Evolutionary conservation across 1,140 invertebrate genomes (phyloP).

Genomic region (Drosophila novamexicana): DNA sequence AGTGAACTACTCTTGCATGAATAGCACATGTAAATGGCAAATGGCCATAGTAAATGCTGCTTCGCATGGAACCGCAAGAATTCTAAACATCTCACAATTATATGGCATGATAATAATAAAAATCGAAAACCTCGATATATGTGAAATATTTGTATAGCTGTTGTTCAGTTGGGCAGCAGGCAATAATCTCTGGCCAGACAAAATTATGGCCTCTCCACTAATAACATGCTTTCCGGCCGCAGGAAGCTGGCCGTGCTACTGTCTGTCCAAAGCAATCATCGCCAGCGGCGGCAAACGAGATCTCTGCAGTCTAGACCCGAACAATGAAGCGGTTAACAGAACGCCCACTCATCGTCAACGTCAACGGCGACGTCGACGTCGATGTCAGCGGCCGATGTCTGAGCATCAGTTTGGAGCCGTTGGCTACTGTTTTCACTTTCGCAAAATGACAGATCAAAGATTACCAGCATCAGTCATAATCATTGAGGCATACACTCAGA

Average conservation of each 20-base stretch:
- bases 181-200: slow-evolving; percentile 36
- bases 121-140: slow-evolving; percentile 16
- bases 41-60: not conserved
- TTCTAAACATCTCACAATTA: slow-evolving; percentile 40
- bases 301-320: slow-evolving; percentile 18
- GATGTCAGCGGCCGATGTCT: slow-evolving; percentile 3
- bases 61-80: not conserved
- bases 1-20: not conserved
- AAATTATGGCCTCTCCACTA: slow-evolving; percentile 50
- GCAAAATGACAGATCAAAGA: slow-evolving; percentile 73
- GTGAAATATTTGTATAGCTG: slow-evolving; percentile 37
- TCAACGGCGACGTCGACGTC: slow-evolving; percentile 15
- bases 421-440: slow-evolving; percentile 60
- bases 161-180: slow-evolving; percentile 1
- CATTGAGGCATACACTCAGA: slow-evolving; percentile 16
- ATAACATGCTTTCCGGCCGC: slow-evolving; percentile 56
- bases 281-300: slow-evolving; percentile 13
- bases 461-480: slow-evolving; percentile 63
- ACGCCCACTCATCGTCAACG: slow-evolving; percentile 70
- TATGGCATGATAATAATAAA: slow-evolving; percentile 53
- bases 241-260: slow-evolving; percentile 50
- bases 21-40: slow-evolving; percentile 5
- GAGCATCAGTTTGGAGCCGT: slow-evolving; percentile 6
- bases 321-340: slow-evolving; percentile 58
- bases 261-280: slow-evolving; percentile 37